A percentile compares a stretch with the other conserved stretches of the same genome.
These are phyloP conservation scores for Polydrusus cervinus DNA, from an alignment of 2,888 invertebrate genomes.

Conservation along the genomic window DNA sequence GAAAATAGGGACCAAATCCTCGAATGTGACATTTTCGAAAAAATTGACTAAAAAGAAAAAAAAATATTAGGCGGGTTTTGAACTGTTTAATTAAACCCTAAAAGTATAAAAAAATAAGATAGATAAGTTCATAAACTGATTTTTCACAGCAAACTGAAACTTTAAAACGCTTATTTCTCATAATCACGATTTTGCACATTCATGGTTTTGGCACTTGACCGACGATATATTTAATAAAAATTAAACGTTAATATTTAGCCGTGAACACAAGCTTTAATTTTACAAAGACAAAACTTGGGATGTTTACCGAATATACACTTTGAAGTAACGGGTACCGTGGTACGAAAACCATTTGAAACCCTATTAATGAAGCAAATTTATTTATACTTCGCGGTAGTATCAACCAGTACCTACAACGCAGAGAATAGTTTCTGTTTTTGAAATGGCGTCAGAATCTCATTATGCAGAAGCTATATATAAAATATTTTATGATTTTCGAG, in stretches of 20 bases:
- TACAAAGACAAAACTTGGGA: slow-evolving; percentile 24
- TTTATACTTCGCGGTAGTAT: slow-evolving; percentile 38
- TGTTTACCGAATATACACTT: slow-evolving; percentile 31
- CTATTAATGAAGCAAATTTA: slow-evolving; percentile 31
- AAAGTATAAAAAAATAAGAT: neutral
- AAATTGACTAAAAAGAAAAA: neutral
- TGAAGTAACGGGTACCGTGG: slow-evolving; percentile 39
- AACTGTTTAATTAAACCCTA: neutral
- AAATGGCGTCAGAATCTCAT: slow-evolving; percentile 40
- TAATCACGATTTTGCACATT: slow-evolving; percentile 8
- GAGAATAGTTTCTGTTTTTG: slow-evolving; percentile 40
- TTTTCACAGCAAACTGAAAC: slow-evolving; percentile 17
- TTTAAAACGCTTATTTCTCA: slow-evolving; percentile 15
- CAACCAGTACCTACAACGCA: neutral
- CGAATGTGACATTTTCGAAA: slow-evolving; percentile 19
- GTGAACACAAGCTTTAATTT: slow-evolving; percentile 38
- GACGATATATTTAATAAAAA: too few species aligned
- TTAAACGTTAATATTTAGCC: slow-evolving; percentile 42
- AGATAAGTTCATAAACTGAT: slow-evolving; percentile 9
- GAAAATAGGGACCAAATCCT: slow-evolving; percentile 17
- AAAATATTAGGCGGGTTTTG: neutral
- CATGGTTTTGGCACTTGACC: slow-evolving; percentile 1
- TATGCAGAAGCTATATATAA: slow-evolving; percentile 41
- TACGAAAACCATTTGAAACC: slow-evolving; percentile 25
- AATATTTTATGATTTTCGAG: slow-evolving; percentile 24